A percentile compares a stretch with the other conserved stretches of the same genome.
phyloP scores from a whole-genome alignment of 2,888 invertebrate species.

The Apamea monoglypha region DNA sequence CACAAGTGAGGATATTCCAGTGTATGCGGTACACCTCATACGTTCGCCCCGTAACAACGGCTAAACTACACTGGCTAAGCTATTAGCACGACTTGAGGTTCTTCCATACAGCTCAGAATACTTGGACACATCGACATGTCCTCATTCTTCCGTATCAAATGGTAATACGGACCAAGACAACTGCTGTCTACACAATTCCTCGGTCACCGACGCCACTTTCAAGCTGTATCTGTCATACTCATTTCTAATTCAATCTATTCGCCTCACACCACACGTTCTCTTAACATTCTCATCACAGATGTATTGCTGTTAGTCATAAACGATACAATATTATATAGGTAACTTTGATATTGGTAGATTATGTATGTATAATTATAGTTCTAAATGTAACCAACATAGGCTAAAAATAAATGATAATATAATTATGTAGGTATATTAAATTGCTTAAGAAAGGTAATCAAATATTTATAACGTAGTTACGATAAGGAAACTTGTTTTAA shows the following conservation, averaged over 20 bases:
- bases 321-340: background rate
- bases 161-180: background rate
- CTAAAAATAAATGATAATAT: background rate
- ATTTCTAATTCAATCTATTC: background rate
- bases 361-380: no score
- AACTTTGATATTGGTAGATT: background rate
- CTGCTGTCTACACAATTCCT: background rate
- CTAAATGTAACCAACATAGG: no score
- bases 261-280: background rate
- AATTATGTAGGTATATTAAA: background rate
- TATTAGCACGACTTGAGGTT: background rate
- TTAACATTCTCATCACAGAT: background rate
- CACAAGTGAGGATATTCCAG: background rate
- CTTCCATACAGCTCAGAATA: background rate
- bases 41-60: background rate
- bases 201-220: background rate
- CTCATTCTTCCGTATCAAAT: background rate
- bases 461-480: background rate
- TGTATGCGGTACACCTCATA: background rate
- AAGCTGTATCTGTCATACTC: background rate
- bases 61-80: background rate
- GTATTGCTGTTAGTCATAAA: background rate
- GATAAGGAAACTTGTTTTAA: background rate
- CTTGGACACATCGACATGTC: background rate
- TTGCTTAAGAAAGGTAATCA: background rate